phyloP scores from a whole-genome alignment of 1,140 invertebrate genomes.

The Camponotus vicinus region DNA sequence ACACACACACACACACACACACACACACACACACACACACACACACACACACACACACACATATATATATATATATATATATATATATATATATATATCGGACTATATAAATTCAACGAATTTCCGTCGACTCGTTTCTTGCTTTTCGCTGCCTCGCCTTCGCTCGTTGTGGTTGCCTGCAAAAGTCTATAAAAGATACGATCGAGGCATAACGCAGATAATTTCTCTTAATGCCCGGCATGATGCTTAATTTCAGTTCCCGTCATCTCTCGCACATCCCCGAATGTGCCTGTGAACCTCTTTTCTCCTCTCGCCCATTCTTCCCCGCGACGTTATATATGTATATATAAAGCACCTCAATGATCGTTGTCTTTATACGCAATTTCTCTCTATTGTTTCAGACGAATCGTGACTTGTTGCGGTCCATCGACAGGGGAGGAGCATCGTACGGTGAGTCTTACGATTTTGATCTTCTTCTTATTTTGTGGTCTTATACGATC shows the following conservation, averaged over 20 bases:
- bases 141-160: slow-evolving; percentile 19
- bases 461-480: not conserved
- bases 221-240: slow-evolving; percentile 76
- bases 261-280: slow-evolving; percentile 4
- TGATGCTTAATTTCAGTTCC: slow-evolving; percentile 75
- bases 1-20: slow-evolving; percentile 20
- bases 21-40: slow-evolving; percentile 41
- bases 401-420: slow-evolving; percentile 39
- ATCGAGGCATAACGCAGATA: slow-evolving; percentile 74
- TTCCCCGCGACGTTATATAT: not conserved
- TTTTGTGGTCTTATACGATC: not conserved
- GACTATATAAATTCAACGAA: slow-evolving; percentile 73
- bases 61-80: slow-evolving; percentile 68
- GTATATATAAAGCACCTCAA: not conserved
- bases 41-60: slow-evolving; percentile 64
- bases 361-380: slow-evolving; percentile 36
- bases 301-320: slow-evolving; percentile 2
- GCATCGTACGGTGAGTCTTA: slow-evolving; percentile 42
- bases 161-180: slow-evolving; percentile 39
- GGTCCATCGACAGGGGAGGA: not conserved
- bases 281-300: not conserved
- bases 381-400: slow-evolving; percentile 72
- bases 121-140: slow-evolving; percentile 48
- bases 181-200: slow-evolving; percentile 72
- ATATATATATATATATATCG: slow-evolving; percentile 43